phyloP scores from a whole-genome alignment of 1,140 invertebrate species.

The Tetramorium parvispinum region DNA sequence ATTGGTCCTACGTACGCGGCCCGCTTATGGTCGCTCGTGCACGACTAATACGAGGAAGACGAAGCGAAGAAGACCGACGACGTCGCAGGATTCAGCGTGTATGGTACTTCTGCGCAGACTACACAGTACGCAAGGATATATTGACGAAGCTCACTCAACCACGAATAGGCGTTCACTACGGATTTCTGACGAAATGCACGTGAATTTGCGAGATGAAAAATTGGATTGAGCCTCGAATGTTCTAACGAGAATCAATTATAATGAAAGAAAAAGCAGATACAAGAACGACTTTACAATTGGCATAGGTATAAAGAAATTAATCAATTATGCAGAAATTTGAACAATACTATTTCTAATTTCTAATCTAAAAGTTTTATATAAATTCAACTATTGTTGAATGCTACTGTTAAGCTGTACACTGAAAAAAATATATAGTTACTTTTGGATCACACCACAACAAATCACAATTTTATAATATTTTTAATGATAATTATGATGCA shows the following conservation, averaged over 20 bases:
- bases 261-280: not conserved
- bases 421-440: too few relatives aligned
- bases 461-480: too few relatives aligned
- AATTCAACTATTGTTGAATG: not conserved
- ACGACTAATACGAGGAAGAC: constrained; percentile 38
- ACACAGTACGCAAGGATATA: not conserved
- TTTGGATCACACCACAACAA: too few relatives aligned
- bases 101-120: constrained; percentile 9
- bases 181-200: not conserved
- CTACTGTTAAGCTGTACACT: not conserved
- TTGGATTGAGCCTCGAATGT: not conserved
- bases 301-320: not conserved
- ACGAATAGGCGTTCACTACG: constrained; percentile 1
- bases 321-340: not conserved
- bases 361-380: not conserved
- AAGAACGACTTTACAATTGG: not conserved
- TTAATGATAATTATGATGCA: too few relatives aligned
- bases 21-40: constrained; percentile 12
- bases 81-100: not conserved
- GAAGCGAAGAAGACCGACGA: constrained; percentile 15
- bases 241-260: not conserved
- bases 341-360: not conserved
- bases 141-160: not conserved
- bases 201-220: constrained; percentile 14
- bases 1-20: not conserved